These are phyloP conservation scores for Drosophila prosaltans DNA, from an alignment of 1,140 invertebrate species.

Conservation along the genomic window DNA sequence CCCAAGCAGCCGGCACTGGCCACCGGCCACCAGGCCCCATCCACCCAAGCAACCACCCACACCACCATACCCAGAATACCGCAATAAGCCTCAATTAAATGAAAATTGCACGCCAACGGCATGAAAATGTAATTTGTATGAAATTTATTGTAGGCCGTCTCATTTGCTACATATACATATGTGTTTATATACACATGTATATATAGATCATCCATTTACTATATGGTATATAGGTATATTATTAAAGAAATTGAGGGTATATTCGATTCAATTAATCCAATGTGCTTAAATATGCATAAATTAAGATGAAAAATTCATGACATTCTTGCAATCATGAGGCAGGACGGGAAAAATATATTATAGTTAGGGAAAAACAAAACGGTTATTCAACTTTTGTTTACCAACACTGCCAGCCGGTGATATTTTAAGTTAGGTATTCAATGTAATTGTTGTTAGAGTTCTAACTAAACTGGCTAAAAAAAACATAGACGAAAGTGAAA, in stretches of 20 bases:
- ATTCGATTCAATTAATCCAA: conserved; percentile 11
- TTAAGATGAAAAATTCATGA: not conserved
- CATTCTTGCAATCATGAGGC: not conserved
- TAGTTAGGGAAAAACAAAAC: not conserved
- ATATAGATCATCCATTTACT: conserved; percentile 7
- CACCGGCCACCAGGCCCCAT: conserved; percentile 6
- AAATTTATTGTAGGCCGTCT: conserved; percentile 71
- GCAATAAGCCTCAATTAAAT: conserved; percentile 75
- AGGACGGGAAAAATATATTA: not conserved
- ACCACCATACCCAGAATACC: conserved; percentile 45
- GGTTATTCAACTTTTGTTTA: not conserved
- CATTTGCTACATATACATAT: conserved; percentile 27
- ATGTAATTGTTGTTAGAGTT: too few relatives aligned
- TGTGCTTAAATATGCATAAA: conserved; percentile 9
- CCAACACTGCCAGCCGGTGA: not conserved
- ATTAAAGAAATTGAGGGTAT: conserved; percentile 16
- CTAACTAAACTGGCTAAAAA: too few relatives aligned
- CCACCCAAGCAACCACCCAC: conserved; percentile 46
- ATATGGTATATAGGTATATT: not conserved
- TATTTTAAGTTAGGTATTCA: too few relatives aligned
- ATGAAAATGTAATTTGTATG: conserved; percentile 61
- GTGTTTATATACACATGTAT: conserved; percentile 23
- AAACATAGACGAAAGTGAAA: too few relatives aligned
- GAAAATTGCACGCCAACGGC: conserved; percentile 67
- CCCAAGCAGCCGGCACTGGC: conserved; percentile 25